A percentile compares a stretch with the other conserved stretches of the same genome.
Conservation (phyloP, 2,113 vertebrate genomes). For the Numenius arquata region DNA sequence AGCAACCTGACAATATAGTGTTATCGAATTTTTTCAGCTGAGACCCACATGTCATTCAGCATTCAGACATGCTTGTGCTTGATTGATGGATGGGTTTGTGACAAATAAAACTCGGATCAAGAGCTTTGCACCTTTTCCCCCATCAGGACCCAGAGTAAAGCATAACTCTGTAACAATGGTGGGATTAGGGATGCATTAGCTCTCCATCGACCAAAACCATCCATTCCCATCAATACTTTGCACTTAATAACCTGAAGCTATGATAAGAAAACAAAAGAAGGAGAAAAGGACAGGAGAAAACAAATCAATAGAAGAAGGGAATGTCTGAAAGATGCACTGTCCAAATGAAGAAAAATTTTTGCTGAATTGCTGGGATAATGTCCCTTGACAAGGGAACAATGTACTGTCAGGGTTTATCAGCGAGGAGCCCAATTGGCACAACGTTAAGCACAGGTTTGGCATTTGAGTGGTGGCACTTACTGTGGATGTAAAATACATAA, state of each 20-base stretch:
- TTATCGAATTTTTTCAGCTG: slow-evolving; percentile 99
- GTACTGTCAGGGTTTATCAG: slow-evolving; percentile 73
- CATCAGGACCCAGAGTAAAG: slow-evolving; percentile 88
- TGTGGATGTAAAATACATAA: slow-evolving; percentile 2
- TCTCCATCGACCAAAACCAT: slow-evolving; percentile 90
- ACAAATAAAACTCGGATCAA: slow-evolving; percentile 98
- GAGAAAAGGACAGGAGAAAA: slow-evolving; percentile 87
- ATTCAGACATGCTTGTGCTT: slow-evolving; percentile 81
- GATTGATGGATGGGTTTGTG: slow-evolving; percentile 99
- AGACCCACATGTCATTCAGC: slow-evolving; percentile 95
- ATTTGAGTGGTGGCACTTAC: slow-evolving; percentile 60
- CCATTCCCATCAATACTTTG: slow-evolving; percentile 96
- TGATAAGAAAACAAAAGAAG: slow-evolving; percentile 99
- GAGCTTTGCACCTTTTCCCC: slow-evolving; percentile 89
- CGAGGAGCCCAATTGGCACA: slow-evolving; percentile 57
- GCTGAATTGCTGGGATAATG: slow-evolving; percentile 78
- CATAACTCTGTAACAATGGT: slow-evolving; percentile 96
- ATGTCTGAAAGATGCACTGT: slow-evolving; percentile 80
- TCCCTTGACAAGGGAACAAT: slow-evolving; percentile 80
- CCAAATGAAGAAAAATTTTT: slow-evolving; percentile 77
- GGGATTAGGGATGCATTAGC: slow-evolving; percentile 99
- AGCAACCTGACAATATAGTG: slow-evolving; percentile 91
- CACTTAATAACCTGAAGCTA: slow-evolving; percentile 98
- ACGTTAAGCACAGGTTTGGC: slow-evolving; percentile 67
- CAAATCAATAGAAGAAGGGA: slow-evolving; percentile 90